Conservation (phyloP, 1,140 invertebrate genomes). For the Lasioglossum albipes region DNA sequence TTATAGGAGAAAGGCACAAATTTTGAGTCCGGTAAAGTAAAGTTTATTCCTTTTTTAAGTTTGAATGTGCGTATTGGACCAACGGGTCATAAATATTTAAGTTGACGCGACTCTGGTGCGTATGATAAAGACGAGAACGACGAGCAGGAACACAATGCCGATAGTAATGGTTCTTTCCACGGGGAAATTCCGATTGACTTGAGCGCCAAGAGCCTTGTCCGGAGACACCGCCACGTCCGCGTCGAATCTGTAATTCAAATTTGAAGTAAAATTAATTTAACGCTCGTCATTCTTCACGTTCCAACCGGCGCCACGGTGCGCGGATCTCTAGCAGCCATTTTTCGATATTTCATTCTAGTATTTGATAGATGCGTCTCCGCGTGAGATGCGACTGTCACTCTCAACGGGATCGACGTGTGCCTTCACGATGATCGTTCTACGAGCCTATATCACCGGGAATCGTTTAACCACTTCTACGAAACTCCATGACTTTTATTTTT, state of each 20-base stretch:
- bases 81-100: constrained; percentile 42
- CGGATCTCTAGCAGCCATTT: constrained; percentile 47
- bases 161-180: constrained; percentile 33
- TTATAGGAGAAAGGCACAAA: too few relatives aligned
- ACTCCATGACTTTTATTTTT: too few relatives aligned
- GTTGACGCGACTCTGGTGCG: constrained; percentile 21
- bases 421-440: too few relatives aligned
- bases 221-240: constrained; percentile 47
- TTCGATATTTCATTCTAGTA: constrained; percentile 64
- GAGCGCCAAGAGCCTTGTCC: constrained; percentile 53
- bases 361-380: constrained; percentile 54
- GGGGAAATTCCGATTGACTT: constrained; percentile 49
- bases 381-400: constrained; percentile 37
- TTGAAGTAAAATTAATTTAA: constrained; percentile 72
- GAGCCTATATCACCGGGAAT: too few relatives aligned
- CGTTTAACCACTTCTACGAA: too few relatives aligned
- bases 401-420: neutral
- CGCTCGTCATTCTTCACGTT: constrained; percentile 70
- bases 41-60: too few relatives aligned
- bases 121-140: neutral
- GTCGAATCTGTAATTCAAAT: constrained; percentile 68
- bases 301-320: constrained; percentile 52
- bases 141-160: constrained; percentile 1
- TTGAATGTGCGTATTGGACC: too few relatives aligned
- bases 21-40: too few relatives aligned